Base-by-base conservation (phyloP, 1,140 invertebrate genomes). In the Drosophila obscura region DNA sequence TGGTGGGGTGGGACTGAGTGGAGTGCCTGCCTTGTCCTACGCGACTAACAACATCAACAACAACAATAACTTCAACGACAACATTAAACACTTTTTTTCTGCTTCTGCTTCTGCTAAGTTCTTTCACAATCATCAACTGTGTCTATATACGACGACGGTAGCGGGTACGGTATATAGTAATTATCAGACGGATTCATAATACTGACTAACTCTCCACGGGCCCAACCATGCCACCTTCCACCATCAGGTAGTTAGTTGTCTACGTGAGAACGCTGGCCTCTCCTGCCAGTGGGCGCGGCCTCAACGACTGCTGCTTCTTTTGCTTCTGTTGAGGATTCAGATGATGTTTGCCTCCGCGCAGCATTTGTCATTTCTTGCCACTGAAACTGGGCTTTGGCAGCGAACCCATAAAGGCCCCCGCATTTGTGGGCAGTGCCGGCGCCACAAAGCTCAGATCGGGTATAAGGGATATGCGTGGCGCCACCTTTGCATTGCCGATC, bases 361-460 rank as follows among this genome's bases (percentile, higher is more conserved):
- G n/a, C 57, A 64, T 88, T 67, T 89, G 85, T 89, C 85, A 89
- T 89, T 89, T 89, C 65, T 89, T 89, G 58, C 67, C 67, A 71
- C 79, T 75, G n/a, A 91, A 88, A 78, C 83, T 91, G 41, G 82
- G 75, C 50, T 91, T 91, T 19, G 90, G 75, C 58, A 88, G 57
- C 28, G 87, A 68, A 35, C 77, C 90, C 69, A 91, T 85, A 16
- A 91, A 91, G 13, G 87, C 78, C 15, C 83, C 83, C 13, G 87
- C 81, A 66, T 91, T 91, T 1, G 76, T 74, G 45, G 90, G 82
- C 64, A 91, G 24, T 0, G 87, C 83, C 4, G 92, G 92, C 11
- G 92, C 91, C 49, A 93, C 87, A 80, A 93, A 93, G 63, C 93
- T 92, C 57, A 93, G 74, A 80, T 93, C 93, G 8, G 93, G 93